phyloP scores from a whole-genome alignment of 1,140 invertebrate genomes.

The Drosophila tsacasi region DNA sequence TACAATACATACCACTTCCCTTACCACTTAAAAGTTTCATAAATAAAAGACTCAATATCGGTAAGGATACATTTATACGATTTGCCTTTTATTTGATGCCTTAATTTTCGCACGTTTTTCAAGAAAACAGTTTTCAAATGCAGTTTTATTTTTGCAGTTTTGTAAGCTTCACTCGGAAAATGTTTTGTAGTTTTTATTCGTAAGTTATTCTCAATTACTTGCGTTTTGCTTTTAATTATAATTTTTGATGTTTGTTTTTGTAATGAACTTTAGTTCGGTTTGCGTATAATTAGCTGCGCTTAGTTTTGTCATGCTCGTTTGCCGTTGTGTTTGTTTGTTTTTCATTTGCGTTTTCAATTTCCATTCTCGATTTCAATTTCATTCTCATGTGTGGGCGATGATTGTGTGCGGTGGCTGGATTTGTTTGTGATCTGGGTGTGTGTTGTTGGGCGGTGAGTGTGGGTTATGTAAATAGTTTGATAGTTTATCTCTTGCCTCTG shows the following conservation, averaged over 20 bases:
- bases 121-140: conserved; percentile 68
- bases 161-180: conserved; percentile 67
- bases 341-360: conserved; percentile 35
- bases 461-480: conserved; percentile 46
- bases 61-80: conserved; percentile 67
- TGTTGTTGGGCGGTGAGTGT: conserved; percentile 7
- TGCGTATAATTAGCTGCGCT: conserved; percentile 69
- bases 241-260: conserved; percentile 53
- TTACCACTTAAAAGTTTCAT: neutral
- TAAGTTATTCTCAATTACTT: conserved; percentile 46
- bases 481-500: conserved; percentile 48
- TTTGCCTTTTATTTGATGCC: conserved; percentile 78
- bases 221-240: conserved; percentile 42
- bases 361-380: conserved; percentile 22
- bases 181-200: conserved; percentile 34
- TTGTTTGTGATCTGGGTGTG: conserved; percentile 1
- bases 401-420: conserved; percentile 4
- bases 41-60: conserved; percentile 19
- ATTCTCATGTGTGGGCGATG: conserved; percentile 7
- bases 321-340: conserved; percentile 54
- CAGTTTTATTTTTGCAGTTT: conserved; percentile 63
- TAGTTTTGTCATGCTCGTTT: conserved; percentile 72
- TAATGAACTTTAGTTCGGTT: conserved; percentile 64
- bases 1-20: neutral
- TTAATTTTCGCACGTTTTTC: conserved; percentile 61